Evolutionary conservation across 2,113 vertebrate species (phyloP).

Genomic region (Canis aureus): DNA sequence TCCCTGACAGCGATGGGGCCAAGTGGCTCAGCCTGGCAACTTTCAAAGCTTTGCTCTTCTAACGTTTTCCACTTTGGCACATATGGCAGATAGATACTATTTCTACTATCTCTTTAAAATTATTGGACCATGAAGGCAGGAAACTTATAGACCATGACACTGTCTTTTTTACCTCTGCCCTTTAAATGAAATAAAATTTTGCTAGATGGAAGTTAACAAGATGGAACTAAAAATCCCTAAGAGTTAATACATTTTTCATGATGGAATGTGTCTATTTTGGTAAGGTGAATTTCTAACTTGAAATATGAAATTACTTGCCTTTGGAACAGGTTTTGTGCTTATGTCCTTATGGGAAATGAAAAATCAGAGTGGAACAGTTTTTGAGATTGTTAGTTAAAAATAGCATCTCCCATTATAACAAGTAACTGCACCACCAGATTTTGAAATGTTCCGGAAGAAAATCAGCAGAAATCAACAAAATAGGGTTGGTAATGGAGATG

Average conservation of each 20-base stretch:
- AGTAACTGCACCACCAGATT: background rate
- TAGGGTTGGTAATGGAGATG: background rate
- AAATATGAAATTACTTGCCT: background rate
- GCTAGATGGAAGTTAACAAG: background rate
- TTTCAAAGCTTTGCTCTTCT: background rate
- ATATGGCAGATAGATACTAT: background rate
- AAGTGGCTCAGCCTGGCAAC: background rate
- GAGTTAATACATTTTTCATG: background rate
- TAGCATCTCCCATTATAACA: background rate
- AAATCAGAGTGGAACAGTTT: background rate
- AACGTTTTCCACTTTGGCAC: background rate
- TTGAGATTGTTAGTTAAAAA: background rate
- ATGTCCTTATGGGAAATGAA: background rate
- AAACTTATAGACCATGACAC: background rate
- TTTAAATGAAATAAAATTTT: constrained; percentile 19
- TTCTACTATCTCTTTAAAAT: constrained; percentile 15
- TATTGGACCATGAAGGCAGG: background rate
- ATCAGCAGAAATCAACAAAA: constrained; percentile 35
- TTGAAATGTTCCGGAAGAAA: background rate
- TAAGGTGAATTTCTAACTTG: background rate
- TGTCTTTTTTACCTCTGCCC: background rate
- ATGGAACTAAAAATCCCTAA: background rate
- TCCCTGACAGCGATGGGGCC: background rate
- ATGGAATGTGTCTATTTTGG: background rate
- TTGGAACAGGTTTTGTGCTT: background rate